These are phyloP conservation scores for Campylomormyrus numenius DNA, from an alignment of 2,113 vertebrate genomes.

Conservation along the genomic window DNA sequence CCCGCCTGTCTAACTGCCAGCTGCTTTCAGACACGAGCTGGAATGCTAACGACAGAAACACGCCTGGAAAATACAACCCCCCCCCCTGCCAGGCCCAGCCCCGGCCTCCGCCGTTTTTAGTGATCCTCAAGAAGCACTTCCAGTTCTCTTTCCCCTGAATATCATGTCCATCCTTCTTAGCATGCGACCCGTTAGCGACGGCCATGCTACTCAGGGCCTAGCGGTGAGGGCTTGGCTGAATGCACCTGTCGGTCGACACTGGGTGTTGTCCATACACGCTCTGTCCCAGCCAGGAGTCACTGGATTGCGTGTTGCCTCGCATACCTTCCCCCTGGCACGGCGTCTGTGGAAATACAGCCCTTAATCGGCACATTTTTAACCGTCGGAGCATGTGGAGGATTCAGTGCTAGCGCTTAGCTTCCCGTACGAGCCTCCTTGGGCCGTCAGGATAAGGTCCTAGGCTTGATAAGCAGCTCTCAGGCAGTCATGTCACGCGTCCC, in stretches of 20 bases:
- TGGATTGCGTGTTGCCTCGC: constrained; percentile 43
- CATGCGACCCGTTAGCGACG: background rate
- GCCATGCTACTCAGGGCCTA: constrained; percentile 31
- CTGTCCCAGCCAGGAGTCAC: constrained; percentile 48
- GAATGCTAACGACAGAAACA: constrained; percentile 77
- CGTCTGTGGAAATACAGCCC: constrained; percentile 8
- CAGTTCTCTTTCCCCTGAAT: constrained; percentile 40
- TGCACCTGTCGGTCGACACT: constrained; percentile 61
- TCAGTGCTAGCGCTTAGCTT: background rate
- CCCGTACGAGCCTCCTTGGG: background rate
- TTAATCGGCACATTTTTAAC: background rate
- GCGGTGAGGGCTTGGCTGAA: constrained; percentile 37
- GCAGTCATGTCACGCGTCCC: background rate
- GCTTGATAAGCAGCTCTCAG: background rate
- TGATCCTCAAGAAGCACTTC: constrained; percentile 25
- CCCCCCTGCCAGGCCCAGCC: constrained; percentile 35
- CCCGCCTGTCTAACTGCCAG: constrained; percentile 51
- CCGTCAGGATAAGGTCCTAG: background rate
- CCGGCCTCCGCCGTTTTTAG: too few relatives aligned
- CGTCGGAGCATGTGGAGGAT: background rate
- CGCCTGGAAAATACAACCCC: constrained; percentile 48
- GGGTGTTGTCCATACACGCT: constrained; percentile 32
- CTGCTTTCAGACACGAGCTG: constrained; percentile 67
- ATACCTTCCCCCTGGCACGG: constrained; percentile 41
- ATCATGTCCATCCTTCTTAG: constrained; percentile 16